Percentiles rank a stretch among this genome's conserved stretches.
phyloP scores from a whole-genome alignment of 2,888 invertebrate genomes.

The Catocala sponsa region DNA sequence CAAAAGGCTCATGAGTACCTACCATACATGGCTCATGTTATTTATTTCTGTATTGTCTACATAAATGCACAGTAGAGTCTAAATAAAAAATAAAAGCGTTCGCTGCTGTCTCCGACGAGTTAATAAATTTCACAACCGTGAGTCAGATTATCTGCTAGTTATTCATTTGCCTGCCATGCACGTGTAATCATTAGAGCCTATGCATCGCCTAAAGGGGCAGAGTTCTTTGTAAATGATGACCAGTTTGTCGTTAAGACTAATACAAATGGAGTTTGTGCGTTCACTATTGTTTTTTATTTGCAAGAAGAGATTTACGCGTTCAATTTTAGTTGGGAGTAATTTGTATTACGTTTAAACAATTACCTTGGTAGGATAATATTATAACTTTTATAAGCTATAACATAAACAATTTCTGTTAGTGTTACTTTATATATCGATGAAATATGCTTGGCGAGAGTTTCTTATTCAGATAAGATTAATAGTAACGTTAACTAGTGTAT shows the following conservation, averaged over 20 bases:
- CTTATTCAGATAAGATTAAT: not conserved
- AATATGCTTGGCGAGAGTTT: too few relatives aligned
- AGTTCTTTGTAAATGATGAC: constrained; percentile 57
- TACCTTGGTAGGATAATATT: not conserved
- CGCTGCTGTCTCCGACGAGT: constrained; percentile 39
- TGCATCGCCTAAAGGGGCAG: constrained; percentile 56
- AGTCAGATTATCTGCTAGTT: constrained; percentile 51
- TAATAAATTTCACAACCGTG: constrained; percentile 48
- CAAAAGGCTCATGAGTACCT: constrained; percentile 25
- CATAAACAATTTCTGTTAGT: not conserved
- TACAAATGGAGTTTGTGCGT: constrained; percentile 50
- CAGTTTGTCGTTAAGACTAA: constrained; percentile 51
- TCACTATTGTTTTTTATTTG: constrained; percentile 34
- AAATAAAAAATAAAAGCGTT: constrained; percentile 32
- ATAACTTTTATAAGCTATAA: not conserved
- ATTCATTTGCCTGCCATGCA: constrained; percentile 60
- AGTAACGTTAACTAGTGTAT: not conserved
- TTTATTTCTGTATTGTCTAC: constrained; percentile 40
- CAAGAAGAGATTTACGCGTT: constrained; percentile 18
- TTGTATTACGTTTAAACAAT: constrained; percentile 19
- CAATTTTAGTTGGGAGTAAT: constrained; percentile 19
- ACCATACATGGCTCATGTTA: constrained; percentile 32
- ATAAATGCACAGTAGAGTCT: constrained; percentile 35
- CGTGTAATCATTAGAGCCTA: constrained; percentile 57
- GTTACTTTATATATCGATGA: too few relatives aligned